Evolutionary conservation across 2,888 invertebrate genomes (phyloP), one percentile per base, ranked within the genome.

Genomic region (Troides aeacus): DNA sequence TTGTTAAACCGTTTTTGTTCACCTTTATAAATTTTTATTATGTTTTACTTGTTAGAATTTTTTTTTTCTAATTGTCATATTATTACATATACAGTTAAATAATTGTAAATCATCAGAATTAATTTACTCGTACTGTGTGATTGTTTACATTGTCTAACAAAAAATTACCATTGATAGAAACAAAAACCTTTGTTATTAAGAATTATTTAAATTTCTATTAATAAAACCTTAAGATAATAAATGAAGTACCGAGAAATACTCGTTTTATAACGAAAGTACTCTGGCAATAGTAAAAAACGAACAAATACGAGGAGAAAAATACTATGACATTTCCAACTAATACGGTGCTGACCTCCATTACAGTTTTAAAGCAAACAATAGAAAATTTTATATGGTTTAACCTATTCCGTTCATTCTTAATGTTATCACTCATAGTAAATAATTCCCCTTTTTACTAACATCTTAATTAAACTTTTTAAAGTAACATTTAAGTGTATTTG

Each of bases 341-440:
- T 62, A 56, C 56, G 24, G 18, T 56, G 57, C 56, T 67, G 67
- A 67, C 67, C 67, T 67, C 67, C 42, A 62, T 67, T 62, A 62
- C 24, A 67, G 62, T 62, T 57, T 23, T 42, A 56, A 53, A 23
- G 39, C 62, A 53, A 56, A 66, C 62, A 66, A 62, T 66, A 53
- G 67, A 57, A 67, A 67, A 61, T 61, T 39, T 62, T 24, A 62
- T 62, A 57, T 67, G 21, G 60, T 42, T 24, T 18, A 53, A 46
- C 18, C 30, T 61, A 61, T 39, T 61, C 36, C 53, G 24, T 60
- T 36, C 46, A 53, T 61, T 66, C 53, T 60, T 66, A n/a, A n/a
- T 21, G 36, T 66, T 30, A 66, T 66, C 39, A 39, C 50, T 59
- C 50, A 66, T 50, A 24, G 24, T 66, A 66, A 39, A 10, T 39